Evolutionary conservation across 2,797 vertebrate genomes (phyloP).

Genomic region (Xenops minutus): DNA sequence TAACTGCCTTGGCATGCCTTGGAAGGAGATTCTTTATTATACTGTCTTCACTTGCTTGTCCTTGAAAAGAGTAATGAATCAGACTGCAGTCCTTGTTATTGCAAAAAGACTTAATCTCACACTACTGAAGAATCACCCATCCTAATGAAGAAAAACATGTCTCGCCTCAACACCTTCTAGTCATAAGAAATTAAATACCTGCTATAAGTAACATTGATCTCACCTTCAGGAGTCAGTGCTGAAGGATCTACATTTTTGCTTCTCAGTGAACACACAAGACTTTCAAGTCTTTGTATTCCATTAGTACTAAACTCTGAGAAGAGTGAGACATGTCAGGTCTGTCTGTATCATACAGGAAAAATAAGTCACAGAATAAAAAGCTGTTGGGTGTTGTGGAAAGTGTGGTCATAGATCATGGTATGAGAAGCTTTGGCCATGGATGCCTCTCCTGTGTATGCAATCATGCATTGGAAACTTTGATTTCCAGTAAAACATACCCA

Average conservation of each 20-base stretch:
- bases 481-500: background rate
- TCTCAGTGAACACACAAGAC: background rate
- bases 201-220: background rate
- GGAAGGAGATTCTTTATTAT: background rate
- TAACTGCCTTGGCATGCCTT: background rate
- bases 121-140: background rate
- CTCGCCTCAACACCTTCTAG: background rate
- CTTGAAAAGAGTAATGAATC: background rate
- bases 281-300: background rate
- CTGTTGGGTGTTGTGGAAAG: background rate
- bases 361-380: background rate
- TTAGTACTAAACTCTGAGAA: background rate
- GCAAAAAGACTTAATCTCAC: background rate
- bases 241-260: background rate
- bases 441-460: background rate
- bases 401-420: background rate
- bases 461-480: background rate
- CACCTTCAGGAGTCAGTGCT: background rate
- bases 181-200: background rate
- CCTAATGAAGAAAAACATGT: background rate
- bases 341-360: background rate
- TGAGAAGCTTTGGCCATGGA: background rate
- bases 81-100: background rate
- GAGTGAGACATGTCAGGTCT: background rate
- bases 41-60: background rate